These are phyloP conservation scores for Osmerus eperlanus DNA, from an alignment of 2,113 vertebrate species.

Conservation along the genomic window DNA sequence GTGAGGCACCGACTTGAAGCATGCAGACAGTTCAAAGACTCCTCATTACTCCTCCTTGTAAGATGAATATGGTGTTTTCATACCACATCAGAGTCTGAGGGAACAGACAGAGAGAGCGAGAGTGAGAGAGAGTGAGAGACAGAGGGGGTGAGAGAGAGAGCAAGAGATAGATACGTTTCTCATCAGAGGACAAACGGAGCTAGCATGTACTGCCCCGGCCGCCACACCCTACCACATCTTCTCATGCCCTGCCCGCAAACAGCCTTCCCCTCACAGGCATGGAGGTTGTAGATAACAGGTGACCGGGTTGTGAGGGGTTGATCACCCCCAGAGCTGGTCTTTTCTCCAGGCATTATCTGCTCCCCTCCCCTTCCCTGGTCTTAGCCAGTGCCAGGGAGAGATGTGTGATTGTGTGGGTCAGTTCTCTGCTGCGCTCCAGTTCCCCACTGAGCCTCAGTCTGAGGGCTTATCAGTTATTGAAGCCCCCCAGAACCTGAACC, in stretches of 20 bases:
- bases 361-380: slow-evolving; percentile 17
- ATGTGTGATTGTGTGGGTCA: slow-evolving; percentile 37
- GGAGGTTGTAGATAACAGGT: slow-evolving; percentile 11
- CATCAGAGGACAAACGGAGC: no score
- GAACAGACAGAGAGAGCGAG: slow-evolving; percentile 16
- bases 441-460: slow-evolving; percentile 47
- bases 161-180: no score
- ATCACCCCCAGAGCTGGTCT: slow-evolving; percentile 17
- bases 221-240: slow-evolving; percentile 21
- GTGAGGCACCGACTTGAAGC: slow-evolving; percentile 30
- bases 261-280: neutral
- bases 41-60: slow-evolving; percentile 43
- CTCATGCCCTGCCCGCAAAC: neutral
- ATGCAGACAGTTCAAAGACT: slow-evolving; percentile 58
- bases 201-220: slow-evolving; percentile 36
- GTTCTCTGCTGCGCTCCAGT: slow-evolving; percentile 32
- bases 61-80: neutral
- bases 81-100: slow-evolving; percentile 8
- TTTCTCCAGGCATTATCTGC: slow-evolving; percentile 26
- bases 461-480: slow-evolving; percentile 60
- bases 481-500: slow-evolving; percentile 51
- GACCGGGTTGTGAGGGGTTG: slow-evolving; percentile 23
- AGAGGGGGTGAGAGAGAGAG: slow-evolving; percentile 40
- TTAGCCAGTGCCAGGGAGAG: slow-evolving; percentile 37
- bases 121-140: slow-evolving; percentile 19